A percentile compares a stretch with the other conserved stretches of the same genome.
Evolutionary conservation across 2,797 vertebrate species (phyloP).

Genomic region (Echeneis naucrates): DNA sequence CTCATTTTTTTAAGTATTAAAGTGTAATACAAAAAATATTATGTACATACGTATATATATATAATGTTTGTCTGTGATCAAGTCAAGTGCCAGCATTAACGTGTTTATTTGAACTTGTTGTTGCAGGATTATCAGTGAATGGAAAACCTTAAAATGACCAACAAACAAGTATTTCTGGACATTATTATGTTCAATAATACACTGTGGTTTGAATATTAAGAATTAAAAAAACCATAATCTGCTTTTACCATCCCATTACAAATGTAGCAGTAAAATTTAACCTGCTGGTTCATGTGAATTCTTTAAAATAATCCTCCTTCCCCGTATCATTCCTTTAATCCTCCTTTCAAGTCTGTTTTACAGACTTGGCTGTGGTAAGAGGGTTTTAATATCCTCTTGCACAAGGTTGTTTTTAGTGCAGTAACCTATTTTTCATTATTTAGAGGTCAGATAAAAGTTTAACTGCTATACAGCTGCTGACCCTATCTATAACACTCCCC

Average conservation of each 20-base stretch:
- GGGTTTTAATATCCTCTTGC: constrained; percentile 30
- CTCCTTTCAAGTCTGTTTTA: constrained; percentile 18
- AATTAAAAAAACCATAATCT: constrained; percentile 12
- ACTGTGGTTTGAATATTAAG: constrained; percentile 12
- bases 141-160: constrained; percentile 3
- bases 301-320: constrained; percentile 11
- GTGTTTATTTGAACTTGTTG: constrained; percentile 16
- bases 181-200: not conserved
- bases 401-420: constrained; percentile 42
- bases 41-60: not conserved
- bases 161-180: not conserved
- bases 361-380: constrained; percentile 28
- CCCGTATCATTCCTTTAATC: constrained; percentile 36
- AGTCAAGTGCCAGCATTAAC: not conserved
- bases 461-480: constrained; percentile 23
- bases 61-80: not conserved
- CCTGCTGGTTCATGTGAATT: constrained; percentile 5
- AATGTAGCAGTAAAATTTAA: constrained; percentile 9
- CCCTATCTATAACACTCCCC: constrained; percentile 2
- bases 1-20: not conserved
- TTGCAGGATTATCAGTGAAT: not conserved
- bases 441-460: constrained; percentile 55
- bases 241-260: constrained; percentile 6
- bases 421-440: constrained; percentile 48
- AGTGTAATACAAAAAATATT: not conserved